phyloP scores from a whole-genome alignment of 2,888 invertebrate genomes.

The Belgica antarctica region DNA sequence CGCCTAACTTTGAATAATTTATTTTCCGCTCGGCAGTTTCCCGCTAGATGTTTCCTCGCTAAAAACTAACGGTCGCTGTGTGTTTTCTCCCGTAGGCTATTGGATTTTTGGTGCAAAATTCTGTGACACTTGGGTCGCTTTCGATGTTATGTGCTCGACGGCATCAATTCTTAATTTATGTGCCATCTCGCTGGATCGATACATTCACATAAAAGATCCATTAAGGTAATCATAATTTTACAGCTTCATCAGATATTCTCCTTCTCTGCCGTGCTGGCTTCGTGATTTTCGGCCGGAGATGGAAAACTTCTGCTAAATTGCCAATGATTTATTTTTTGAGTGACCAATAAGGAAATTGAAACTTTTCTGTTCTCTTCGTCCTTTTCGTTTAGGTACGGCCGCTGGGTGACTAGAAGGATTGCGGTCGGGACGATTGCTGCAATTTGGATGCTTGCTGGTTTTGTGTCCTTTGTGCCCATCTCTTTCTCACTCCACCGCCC shows the following conservation, averaged over 20 bases:
- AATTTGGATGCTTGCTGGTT: conserved; percentile 90
- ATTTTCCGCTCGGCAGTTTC: not conserved
- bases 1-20: conserved; percentile 25
- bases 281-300: not conserved
- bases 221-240: conserved; percentile 61
- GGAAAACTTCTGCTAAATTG: not conserved
- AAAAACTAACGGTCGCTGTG: not conserved
- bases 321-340: not conserved
- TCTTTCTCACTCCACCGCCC: conserved; percentile 89
- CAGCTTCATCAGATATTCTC: conserved; percentile 20
- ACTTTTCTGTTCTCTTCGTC: conserved; percentile 47
- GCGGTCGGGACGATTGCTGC: conserved; percentile 83
- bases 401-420: conserved; percentile 84
- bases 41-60: not conserved
- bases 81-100: conserved; percentile 56
- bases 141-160: conserved; percentile 99
- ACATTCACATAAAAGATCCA: conserved; percentile 90
- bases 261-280: no score
- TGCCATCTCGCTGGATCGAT: conserved; percentile 95
- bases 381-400: conserved; percentile 71
- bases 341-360: not conserved
- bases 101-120: conserved; percentile 97
- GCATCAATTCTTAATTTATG: conserved; percentile 98
- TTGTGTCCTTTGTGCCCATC: conserved; percentile 95
- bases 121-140: conserved; percentile 98